Conservation (phyloP, 2,888 invertebrate genomes). For the Acholoe squamosa region DNA sequence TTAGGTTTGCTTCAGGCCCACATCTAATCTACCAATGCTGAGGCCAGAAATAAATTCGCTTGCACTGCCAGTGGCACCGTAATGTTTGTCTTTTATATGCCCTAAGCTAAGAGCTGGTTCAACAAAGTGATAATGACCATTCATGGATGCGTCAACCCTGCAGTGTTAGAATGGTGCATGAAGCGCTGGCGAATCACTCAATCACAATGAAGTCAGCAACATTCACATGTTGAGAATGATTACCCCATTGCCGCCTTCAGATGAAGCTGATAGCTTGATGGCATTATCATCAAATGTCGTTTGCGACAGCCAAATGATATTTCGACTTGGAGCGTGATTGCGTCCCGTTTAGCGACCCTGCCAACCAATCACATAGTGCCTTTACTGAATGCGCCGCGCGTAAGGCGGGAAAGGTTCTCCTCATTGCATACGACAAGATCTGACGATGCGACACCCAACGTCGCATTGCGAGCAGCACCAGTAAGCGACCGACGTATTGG, state of each 20-base stretch:
- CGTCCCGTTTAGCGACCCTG: neutral
- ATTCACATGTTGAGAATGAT: too few relatives aligned
- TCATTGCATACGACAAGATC: neutral
- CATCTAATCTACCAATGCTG: too few relatives aligned
- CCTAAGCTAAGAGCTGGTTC: too few relatives aligned
- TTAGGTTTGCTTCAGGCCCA: too few relatives aligned
- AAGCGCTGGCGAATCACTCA: too few relatives aligned
- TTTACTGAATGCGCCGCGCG: neutral
- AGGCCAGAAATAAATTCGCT: too few relatives aligned
- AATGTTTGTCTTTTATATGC: too few relatives aligned
- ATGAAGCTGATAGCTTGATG: neutral
- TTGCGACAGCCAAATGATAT: neutral
- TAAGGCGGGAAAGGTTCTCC: neutral
- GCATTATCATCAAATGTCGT: neutral
- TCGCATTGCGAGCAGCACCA: neutral
- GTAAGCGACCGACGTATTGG: constrained; percentile 2
- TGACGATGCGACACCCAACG: constrained; percentile 9
- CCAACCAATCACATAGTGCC: neutral
- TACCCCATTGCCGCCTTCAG: neutral
- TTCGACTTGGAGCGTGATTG: neutral
- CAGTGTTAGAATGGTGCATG: too few relatives aligned
- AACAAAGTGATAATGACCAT: too few relatives aligned
- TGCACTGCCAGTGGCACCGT: too few relatives aligned
- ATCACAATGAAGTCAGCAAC: too few relatives aligned
- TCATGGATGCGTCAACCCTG: too few relatives aligned